Percentiles rank a stretch among this genome's conserved stretches.
phyloP scores from a whole-genome alignment of 30 jellyfish, hydroid and myxozoan genomes.

The Pelagia noctiluca region DNA sequence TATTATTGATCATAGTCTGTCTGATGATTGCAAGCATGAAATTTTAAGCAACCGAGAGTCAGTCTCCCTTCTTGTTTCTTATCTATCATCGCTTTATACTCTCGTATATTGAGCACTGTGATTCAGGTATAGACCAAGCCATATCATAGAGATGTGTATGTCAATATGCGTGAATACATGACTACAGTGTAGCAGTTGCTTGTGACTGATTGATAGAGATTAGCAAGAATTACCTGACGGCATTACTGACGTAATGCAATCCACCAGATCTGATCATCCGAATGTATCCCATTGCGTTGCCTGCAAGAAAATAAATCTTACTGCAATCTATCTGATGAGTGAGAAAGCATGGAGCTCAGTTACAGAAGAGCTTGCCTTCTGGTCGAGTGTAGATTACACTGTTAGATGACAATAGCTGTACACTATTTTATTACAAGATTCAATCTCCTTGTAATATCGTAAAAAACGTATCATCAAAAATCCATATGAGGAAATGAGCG shows the following conservation, averaged over 20 bases:
- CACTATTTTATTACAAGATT: background rate
- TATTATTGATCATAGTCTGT: too few species aligned
- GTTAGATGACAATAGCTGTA: background rate
- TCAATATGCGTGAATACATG: background rate
- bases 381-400: too few species aligned
- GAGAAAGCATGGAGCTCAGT: too few species aligned
- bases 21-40: too few species aligned
- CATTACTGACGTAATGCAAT: constrained; percentile 88
- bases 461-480: background rate
- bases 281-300: constrained; percentile 98
- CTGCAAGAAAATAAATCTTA: background rate
- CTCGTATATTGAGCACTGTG: background rate
- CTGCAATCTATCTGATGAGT: too few species aligned
- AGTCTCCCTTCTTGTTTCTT: background rate
- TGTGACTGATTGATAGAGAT: background rate
- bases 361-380: too few species aligned
- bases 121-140: background rate
- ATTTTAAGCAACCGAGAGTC: background rate
- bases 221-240: constrained; percentile 66
- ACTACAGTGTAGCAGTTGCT: background rate
- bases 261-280: constrained; percentile 98
- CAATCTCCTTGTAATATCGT: background rate
- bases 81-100: background rate
- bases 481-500: background rate
- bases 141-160: background rate